Evolutionary conservation across 2,797 vertebrate genomes (phyloP).

Genomic region (Diplodus puntazzo): DNA sequence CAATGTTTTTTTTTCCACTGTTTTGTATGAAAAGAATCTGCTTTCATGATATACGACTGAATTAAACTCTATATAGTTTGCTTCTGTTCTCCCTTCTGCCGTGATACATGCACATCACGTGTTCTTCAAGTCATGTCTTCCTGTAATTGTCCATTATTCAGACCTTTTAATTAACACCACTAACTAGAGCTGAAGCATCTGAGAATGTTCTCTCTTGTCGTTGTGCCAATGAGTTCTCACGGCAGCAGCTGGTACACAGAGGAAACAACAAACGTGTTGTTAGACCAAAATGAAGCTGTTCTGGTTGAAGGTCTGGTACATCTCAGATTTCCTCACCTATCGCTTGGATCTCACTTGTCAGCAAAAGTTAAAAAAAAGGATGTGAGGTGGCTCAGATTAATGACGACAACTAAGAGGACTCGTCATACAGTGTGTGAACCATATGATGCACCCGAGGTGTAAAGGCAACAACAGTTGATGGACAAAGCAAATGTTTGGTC

Average conservation of each 20-base stretch:
- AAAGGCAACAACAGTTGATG: conserved; percentile 2
- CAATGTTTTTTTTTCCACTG: conserved; percentile 29
- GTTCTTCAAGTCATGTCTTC: conserved; percentile 49
- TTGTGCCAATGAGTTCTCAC: conserved; percentile 54
- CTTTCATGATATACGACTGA: conserved; percentile 36
- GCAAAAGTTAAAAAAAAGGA: background rate
- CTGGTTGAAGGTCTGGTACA: conserved; percentile 27
- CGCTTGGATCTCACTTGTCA: conserved; percentile 27
- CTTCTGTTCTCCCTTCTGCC: conserved; percentile 18
- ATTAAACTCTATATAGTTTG: conserved; percentile 20
- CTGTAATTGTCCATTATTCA: conserved; percentile 63
- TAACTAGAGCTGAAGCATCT: conserved; percentile 65
- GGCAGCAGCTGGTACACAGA: conserved; percentile 67
- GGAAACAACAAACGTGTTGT: conserved; percentile 58
- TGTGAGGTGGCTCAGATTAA: conserved; percentile 14
- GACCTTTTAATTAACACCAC: conserved; percentile 65
- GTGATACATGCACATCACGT: conserved; percentile 64
- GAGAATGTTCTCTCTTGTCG: conserved; percentile 69
- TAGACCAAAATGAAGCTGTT: conserved; percentile 31
- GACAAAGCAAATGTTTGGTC: conserved; percentile 1
- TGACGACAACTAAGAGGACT: background rate
- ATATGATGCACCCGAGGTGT: conserved; percentile 22
- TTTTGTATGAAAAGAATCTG: conserved; percentile 45
- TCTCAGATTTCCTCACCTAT: conserved; percentile 46
- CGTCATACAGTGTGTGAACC: conserved; percentile 21